These are phyloP conservation scores for Hetaerina americana DNA, from an alignment of 1,140 invertebrate species.

Conservation along the genomic window DNA sequence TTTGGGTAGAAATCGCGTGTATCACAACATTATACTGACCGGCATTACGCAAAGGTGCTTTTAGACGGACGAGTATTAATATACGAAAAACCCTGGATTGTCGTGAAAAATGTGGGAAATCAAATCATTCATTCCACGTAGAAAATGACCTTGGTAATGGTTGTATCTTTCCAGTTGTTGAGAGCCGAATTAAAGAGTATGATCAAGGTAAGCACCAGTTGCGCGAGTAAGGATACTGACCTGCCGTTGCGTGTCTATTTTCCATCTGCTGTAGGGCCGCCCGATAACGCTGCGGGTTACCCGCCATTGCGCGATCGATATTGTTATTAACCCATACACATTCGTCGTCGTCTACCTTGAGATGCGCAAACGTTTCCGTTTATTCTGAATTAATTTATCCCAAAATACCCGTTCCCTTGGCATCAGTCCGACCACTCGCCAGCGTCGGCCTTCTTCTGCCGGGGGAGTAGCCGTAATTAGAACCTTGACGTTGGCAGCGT, in stretches of 20 bases:
- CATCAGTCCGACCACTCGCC: not conserved
- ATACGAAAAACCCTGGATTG: too few species aligned
- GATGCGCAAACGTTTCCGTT: not conserved
- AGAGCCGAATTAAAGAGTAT: too few species aligned
- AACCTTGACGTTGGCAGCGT: too few species aligned
- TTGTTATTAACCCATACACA: not conserved
- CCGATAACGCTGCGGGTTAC: constrained; percentile 17
- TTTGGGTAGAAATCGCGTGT: too few species aligned
- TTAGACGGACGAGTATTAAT: too few species aligned
- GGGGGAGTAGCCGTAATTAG: not conserved
- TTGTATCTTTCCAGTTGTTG: too few species aligned
- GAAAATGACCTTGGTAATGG: too few species aligned
- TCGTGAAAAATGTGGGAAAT: too few species aligned
- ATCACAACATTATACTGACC: too few species aligned
- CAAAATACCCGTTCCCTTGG: not conserved
- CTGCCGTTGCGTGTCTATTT: constrained; percentile 18
- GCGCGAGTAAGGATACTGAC: constrained; percentile 4
- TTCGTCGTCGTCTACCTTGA: not conserved
- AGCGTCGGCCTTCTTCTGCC: not conserved
- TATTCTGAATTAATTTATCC: not conserved
- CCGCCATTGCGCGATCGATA: constrained; percentile 14
- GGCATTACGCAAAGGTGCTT: too few species aligned
- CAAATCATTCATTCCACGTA: too few species aligned
- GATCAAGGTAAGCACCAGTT: too few species aligned
- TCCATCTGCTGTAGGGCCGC: constrained; percentile 17